Evolutionary conservation across 2,113 vertebrate genomes (phyloP), one percentile per base, ranked within the genome.

Genomic region (Clupea harengus): DNA sequence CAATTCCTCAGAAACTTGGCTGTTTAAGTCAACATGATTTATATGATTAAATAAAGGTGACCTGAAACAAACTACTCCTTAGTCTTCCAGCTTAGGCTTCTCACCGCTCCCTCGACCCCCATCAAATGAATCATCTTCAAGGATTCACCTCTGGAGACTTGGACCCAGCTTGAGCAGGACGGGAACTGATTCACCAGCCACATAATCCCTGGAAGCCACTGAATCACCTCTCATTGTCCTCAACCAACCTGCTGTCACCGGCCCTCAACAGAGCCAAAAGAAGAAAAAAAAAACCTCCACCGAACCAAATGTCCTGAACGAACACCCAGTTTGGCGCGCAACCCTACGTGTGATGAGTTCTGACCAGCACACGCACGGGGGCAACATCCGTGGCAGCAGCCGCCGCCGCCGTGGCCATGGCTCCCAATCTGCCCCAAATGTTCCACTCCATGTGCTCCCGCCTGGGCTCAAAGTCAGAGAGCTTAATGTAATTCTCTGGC

Each of bases 401-500:
- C 20, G 20, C 7, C 18, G 18, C 18, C 54, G 20, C 17, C 7
- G 20, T 20, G 22, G 54, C 45, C 25, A 82, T 85, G 44, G 85
- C 86, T 82, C 87, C 82, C 89, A 88, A 86, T 84, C 89, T 88
- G 87, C 72, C 1, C 8, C 91, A 91, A 93, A 90, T 83, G 86
- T 88, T 92, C 85, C 44, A 39, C 82, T 90, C 88, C 88, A 89
- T 93, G 91, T 92, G 92, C 89, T 92, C 86, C 86, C 7, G 82
- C 88, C 67, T n/a, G 13, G 86, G 87, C 92, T 93, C 92, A 93
- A 91, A 94, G 90, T 86, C 81, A 89, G 87, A 78, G 85, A 28
- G 92, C 90, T 94, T 93, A 94, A 88, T 88, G 89, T 94, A 93
- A 93, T 92, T 92, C 92, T 92, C 90, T 84, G 87, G 88, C 93